Conservation (phyloP, 2,888 invertebrate species). For the Drosophila pegasa region DNA sequence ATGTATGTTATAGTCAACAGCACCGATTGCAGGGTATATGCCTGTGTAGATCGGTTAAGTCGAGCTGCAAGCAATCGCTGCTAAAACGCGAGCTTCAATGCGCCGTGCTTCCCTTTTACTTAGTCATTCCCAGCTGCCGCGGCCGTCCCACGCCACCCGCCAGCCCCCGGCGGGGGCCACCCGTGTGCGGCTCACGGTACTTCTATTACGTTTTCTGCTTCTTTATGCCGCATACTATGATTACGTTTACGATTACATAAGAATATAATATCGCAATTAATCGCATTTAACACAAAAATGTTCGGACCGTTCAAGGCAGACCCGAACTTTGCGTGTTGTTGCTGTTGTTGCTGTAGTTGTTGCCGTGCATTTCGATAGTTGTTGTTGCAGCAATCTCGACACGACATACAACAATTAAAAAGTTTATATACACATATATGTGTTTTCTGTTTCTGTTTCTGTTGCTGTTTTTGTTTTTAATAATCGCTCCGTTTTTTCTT, state of each 20-base stretch:
- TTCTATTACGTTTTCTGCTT: slow-evolving; percentile 61
- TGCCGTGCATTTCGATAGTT: slow-evolving; percentile 49
- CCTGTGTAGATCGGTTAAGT: background rate
- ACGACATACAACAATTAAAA: slow-evolving; percentile 75
- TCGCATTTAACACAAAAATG: slow-evolving; percentile 81
- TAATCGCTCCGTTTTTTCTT: slow-evolving; percentile 74
- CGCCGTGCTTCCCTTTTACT: slow-evolving; percentile 49
- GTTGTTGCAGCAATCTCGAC: slow-evolving; percentile 60
- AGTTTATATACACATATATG: background rate
- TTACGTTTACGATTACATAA: slow-evolving; percentile 81
- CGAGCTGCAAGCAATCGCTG: slow-evolving; percentile 1
- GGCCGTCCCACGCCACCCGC: background rate
- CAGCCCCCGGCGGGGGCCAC: background rate
- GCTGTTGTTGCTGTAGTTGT: slow-evolving; percentile 42
- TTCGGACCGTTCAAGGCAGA: slow-evolving; percentile 65
- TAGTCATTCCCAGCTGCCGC: slow-evolving; percentile 8
- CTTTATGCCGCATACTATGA: slow-evolving; percentile 61
- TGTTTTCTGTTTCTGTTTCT: background rate
- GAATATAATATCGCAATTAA: slow-evolving; percentile 82
- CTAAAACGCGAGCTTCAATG: slow-evolving; percentile 47
- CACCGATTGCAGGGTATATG: slow-evolving; percentile 4
- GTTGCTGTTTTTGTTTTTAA: slow-evolving; percentile 51
- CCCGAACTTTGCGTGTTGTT: slow-evolving; percentile 65
- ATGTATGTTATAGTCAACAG: background rate
- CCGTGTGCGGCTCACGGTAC: slow-evolving; percentile 30